phyloP scores from a whole-genome alignment of 2,797 vertebrate species.

The Threskiornis aethiopicus region DNA sequence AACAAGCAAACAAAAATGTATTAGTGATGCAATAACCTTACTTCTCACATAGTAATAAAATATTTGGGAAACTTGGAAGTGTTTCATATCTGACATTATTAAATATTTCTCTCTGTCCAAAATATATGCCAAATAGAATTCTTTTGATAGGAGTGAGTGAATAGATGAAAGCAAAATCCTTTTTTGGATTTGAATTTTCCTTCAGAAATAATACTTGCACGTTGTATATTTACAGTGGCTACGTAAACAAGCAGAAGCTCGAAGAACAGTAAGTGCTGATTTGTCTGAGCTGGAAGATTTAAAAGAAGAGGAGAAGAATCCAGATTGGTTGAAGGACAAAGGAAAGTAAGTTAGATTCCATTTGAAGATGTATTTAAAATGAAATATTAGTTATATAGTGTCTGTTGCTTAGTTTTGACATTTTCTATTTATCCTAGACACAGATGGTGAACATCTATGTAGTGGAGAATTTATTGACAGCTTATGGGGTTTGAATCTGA shows the following conservation, averaged over 20 bases:
- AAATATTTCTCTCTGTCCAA: not conserved
- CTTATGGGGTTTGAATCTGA: not conserved
- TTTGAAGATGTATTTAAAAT: not conserved
- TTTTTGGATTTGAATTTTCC: not conserved
- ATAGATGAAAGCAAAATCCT: not conserved
- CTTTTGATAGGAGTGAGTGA: not conserved
- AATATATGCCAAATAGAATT: not conserved
- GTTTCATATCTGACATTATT: not conserved
- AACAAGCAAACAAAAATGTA: not conserved
- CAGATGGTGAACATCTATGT: not conserved
- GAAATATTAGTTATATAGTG: not conserved
- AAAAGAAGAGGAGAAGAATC: slow-evolving; percentile 88
- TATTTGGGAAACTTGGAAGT: not conserved
- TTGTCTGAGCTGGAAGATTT: slow-evolving; percentile 84
- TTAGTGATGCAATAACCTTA: not conserved
- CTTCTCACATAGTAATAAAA: not conserved
- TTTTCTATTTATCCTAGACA: not conserved
- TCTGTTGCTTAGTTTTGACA: not conserved
- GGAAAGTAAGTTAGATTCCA: slow-evolving; percentile 84
- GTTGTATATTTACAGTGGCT: slow-evolving; percentile 83
- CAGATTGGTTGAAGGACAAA: slow-evolving; percentile 94
- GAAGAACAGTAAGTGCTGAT: slow-evolving; percentile 73
- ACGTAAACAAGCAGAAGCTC: slow-evolving; percentile 87
- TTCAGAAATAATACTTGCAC: not conserved
- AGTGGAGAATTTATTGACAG: not conserved